Evolutionary conservation across 2,888 invertebrate genomes (phyloP).

Genomic region (Hermaeophaga mercurialis): DNA sequence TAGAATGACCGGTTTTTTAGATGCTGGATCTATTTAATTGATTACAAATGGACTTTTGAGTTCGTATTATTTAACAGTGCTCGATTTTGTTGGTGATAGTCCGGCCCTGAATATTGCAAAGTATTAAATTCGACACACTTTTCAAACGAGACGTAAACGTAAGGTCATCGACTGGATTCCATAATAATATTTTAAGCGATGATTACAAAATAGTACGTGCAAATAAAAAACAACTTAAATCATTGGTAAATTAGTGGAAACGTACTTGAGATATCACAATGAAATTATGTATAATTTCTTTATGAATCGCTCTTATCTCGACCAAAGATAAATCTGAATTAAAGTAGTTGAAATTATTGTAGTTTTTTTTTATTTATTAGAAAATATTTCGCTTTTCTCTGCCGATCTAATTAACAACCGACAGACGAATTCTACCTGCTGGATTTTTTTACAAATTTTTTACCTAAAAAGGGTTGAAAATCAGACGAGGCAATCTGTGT

Average conservation of each 20-base stretch:
- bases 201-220: constrained; percentile 28
- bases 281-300: neutral
- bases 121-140: constrained; percentile 36
- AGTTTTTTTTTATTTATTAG: too few relatives aligned
- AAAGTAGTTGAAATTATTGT: too few relatives aligned
- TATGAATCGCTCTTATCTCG: neutral
- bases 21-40: too few relatives aligned
- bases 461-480: constrained; percentile 26
- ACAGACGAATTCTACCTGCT: constrained; percentile 2
- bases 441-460: constrained; percentile 10
- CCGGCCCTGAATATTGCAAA: constrained; percentile 33
- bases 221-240: constrained; percentile 24
- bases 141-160: constrained; percentile 25
- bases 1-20: too few relatives aligned
- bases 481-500: constrained; percentile 47
- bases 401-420: neutral
- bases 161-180: constrained; percentile 36
- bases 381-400: too few relatives aligned
- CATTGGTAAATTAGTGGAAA: constrained; percentile 3
- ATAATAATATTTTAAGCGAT: constrained; percentile 27
- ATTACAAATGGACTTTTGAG: too few relatives aligned
- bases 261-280: constrained; percentile 2
- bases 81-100: too few relatives aligned
- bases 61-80: too few relatives aligned
- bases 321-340: too few relatives aligned